Evolutionary conservation across 2,797 vertebrate genomes (phyloP).

Genomic region (Catamblyrhynchus diadema): DNA sequence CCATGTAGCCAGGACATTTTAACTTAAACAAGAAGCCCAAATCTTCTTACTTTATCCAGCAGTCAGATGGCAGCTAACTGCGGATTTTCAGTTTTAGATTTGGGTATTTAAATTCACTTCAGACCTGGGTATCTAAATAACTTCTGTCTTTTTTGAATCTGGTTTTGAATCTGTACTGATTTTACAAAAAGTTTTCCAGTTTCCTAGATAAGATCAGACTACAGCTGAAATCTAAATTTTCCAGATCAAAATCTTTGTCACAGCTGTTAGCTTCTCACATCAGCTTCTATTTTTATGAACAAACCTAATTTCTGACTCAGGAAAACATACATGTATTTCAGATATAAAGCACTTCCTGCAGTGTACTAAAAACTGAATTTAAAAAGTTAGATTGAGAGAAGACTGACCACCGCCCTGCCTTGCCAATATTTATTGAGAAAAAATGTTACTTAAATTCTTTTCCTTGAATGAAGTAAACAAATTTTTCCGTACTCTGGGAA

Average conservation of each 20-base stretch:
- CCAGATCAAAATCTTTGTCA: neutral
- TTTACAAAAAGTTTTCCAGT: neutral
- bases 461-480: neutral
- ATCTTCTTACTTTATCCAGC: neutral
- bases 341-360: neutral
- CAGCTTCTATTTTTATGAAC: neutral
- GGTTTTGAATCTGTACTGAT: neutral
- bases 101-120: neutral
- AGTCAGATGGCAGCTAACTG: neutral
- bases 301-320: neutral
- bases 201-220: neutral
- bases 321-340: neutral
- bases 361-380: neutral
- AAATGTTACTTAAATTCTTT: neutral
- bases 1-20: neutral
- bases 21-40: neutral
- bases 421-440: neutral
- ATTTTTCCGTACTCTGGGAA: neutral
- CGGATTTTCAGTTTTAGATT: neutral
- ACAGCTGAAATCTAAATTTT: neutral
- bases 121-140: neutral
- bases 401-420: neutral
- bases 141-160: neutral
- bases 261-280: neutral
- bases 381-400: neutral